Percentiles rank a stretch among this genome's conserved stretches.
Evolutionary conservation across 2,797 vertebrate genomes (phyloP).

Genomic region (Acomys russatus): DNA sequence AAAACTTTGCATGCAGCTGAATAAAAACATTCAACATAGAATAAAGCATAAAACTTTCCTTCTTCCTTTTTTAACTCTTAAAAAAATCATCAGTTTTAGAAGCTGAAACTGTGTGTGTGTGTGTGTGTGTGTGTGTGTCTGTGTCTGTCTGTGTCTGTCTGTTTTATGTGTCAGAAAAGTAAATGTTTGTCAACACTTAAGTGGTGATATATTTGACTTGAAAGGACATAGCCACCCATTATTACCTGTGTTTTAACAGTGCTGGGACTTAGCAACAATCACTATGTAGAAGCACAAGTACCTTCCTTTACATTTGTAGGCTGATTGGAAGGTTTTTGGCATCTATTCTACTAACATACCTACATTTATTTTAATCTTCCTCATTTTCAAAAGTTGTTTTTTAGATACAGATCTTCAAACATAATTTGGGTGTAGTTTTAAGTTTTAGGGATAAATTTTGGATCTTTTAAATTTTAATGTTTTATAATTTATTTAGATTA

Average conservation of each 20-base stretch:
- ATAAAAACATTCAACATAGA: slow-evolving; percentile 26
- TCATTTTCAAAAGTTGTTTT: slow-evolving; percentile 82
- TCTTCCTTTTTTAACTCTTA: slow-evolving; percentile 32
- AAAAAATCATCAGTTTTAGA: slow-evolving; percentile 56
- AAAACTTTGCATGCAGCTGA: slow-evolving; percentile 20
- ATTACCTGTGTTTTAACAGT: slow-evolving; percentile 68
- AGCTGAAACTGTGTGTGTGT: background rate
- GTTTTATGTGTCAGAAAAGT: slow-evolving; percentile 18
- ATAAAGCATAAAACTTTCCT: slow-evolving; percentile 58
- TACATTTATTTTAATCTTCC: slow-evolving; percentile 83
- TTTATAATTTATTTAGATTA: too few relatives aligned
- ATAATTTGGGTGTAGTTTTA: slow-evolving; percentile 75
- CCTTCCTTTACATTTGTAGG: slow-evolving; percentile 70
- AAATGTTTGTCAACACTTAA: slow-evolving; percentile 62
- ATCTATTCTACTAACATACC: slow-evolving; percentile 66
- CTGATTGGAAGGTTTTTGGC: slow-evolving; percentile 77
- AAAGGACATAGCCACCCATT: slow-evolving; percentile 67
- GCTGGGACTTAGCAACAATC: slow-evolving; percentile 79
- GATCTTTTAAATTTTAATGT: background rate
- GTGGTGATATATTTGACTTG: slow-evolving; percentile 68
- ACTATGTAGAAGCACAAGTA: slow-evolving; percentile 68
- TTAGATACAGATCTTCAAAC: slow-evolving; percentile 83
- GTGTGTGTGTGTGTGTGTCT: background rate
- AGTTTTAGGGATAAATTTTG: slow-evolving; percentile 69
- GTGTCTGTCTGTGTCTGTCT: background rate